phyloP scores from a whole-genome alignment of 2,113 vertebrate genomes.

The Dissostichus mawsoni region DNA sequence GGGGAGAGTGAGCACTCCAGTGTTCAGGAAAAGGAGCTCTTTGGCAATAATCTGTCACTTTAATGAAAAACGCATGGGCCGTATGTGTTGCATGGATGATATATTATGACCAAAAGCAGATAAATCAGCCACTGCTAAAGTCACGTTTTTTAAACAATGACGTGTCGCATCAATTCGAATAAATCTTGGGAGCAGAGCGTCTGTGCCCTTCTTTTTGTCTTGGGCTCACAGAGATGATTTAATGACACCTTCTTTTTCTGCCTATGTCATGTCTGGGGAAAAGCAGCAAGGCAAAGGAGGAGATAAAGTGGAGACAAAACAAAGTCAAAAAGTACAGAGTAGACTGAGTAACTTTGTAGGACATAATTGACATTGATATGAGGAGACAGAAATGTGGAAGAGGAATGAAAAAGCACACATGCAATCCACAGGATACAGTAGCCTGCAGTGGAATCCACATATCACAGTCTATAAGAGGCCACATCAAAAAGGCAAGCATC shows the following conservation, averaged over 20 bases:
- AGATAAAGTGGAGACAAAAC: conserved; percentile 50
- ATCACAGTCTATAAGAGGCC: conserved; percentile 60
- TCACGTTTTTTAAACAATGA: conserved; percentile 78
- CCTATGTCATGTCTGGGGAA: conserved; percentile 71
- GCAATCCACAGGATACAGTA: conserved; percentile 51
- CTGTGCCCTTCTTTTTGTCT: conserved; percentile 51
- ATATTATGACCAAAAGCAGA: conserved; percentile 72
- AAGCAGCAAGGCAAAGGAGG: conserved; percentile 31
- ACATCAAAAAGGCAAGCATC: conserved; percentile 61
- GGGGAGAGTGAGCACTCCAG: conserved; percentile 38
- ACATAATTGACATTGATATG: conserved; percentile 56
- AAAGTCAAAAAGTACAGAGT: conserved; percentile 65
- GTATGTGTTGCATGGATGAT: conserved; percentile 78
- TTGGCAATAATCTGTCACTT: conserved; percentile 76
- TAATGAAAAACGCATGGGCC: conserved; percentile 76
- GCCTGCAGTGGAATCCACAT: conserved; percentile 57
- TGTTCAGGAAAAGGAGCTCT: conserved; percentile 62
- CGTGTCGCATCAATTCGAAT: conserved; percentile 77
- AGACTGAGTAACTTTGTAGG: conserved; percentile 47
- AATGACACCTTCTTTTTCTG: conserved; percentile 69
- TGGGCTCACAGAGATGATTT: conserved; percentile 72
- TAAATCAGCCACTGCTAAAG: conserved; percentile 82
- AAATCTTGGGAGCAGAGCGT: conserved; percentile 57
- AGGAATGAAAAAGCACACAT: conserved; percentile 46
- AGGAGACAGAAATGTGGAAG: conserved; percentile 52